phyloP scores from a whole-genome alignment of 1,140 invertebrate species.

The Drosophila elegans region DNA sequence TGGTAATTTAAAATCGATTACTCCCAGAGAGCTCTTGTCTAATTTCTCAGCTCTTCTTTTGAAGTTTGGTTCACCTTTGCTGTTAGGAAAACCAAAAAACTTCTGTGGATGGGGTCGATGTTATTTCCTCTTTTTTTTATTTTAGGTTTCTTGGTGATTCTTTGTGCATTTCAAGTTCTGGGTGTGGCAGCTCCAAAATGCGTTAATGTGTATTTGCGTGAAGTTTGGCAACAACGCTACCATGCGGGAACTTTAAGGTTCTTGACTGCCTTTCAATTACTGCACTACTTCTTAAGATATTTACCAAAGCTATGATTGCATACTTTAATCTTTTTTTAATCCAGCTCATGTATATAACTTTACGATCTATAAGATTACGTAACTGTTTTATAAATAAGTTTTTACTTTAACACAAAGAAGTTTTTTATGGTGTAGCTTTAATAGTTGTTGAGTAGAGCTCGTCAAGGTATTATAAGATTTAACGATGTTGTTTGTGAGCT shows the following conservation, averaged over 20 bases:
- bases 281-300: too few species aligned
- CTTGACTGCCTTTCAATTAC: conserved; percentile 4
- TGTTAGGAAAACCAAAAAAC: conserved; percentile 9
- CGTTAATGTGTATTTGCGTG: conserved; percentile 36
- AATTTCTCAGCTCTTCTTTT: conserved; percentile 44
- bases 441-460: too few species aligned
- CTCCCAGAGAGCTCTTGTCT: conserved; percentile 26
- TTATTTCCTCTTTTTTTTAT: conserved; percentile 16
- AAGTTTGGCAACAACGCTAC: conserved; percentile 51
- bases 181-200: conserved; percentile 38
- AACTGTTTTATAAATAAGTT: too few species aligned
- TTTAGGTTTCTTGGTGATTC: conserved; percentile 12
- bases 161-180: conserved; percentile 52
- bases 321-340: too few species aligned
- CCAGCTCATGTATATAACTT: too few species aligned
- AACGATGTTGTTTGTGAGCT: too few species aligned
- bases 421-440: too few species aligned
- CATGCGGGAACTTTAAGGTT: background rate
- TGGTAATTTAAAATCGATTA: conserved; percentile 62
- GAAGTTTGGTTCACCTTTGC: conserved; percentile 44
- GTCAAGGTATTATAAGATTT: too few species aligned
- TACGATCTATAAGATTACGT: too few species aligned
- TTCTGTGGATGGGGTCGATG: conserved; percentile 28
- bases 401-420: too few species aligned
- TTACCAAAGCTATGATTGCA: too few species aligned